Percentiles rank a stretch among this genome's conserved stretches.
phyloP scores from a whole-genome alignment of 1,140 invertebrate genomes.

The Macrocentrus cingulum region DNA sequence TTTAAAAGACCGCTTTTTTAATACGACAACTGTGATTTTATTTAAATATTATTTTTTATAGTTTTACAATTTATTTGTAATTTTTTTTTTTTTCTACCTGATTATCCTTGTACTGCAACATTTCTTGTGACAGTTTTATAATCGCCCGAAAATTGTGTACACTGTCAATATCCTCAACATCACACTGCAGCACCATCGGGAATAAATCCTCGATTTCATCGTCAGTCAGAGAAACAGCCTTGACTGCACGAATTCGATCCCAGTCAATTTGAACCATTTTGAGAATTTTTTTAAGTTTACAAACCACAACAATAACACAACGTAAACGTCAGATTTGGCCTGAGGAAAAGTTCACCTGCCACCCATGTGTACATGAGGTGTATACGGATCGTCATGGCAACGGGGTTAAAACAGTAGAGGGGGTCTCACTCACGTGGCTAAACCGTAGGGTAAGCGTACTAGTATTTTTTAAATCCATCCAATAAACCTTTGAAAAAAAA shows the following conservation, averaged over 20 bases:
- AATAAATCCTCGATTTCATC: constrained; percentile 66
- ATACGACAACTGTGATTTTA: too few species aligned
- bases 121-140: constrained; percentile 65
- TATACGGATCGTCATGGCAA: constrained; percentile 17
- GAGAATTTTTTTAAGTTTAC: constrained; percentile 1
- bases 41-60: too few species aligned
- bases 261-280: constrained; percentile 63
- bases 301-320: not conserved
- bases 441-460: not conserved
- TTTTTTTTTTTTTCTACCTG: constrained; percentile 55
- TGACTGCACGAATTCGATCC: constrained; percentile 62
- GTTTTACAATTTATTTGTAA: not conserved
- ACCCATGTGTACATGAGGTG: not conserved
- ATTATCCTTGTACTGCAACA: constrained; percentile 67
- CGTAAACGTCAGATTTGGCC: constrained; percentile 13
- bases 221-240: constrained; percentile 60
- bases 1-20: too few species aligned
- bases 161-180: constrained; percentile 62
- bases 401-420: constrained; percentile 1
- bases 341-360: constrained; percentile 7
- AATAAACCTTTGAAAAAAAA: too few species aligned
- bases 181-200: constrained; percentile 63
- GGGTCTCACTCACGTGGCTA: not conserved
- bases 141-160: constrained; percentile 59
- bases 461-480: too few species aligned